Evolutionary conservation across 2,888 invertebrate genomes (phyloP).

Genomic region (Agrochola lota): DNA sequence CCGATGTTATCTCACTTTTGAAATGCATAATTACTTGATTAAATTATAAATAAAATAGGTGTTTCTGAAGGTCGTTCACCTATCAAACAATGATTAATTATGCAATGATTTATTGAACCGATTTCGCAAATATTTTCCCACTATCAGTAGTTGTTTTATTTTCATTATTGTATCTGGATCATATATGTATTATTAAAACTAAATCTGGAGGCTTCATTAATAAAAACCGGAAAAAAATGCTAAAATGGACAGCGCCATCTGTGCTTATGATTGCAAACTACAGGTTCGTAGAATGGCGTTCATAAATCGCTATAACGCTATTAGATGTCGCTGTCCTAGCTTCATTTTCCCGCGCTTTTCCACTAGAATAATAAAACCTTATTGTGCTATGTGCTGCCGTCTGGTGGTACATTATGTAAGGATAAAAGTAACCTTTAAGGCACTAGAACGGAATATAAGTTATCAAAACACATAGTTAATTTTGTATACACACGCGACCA

Average conservation of each 20-base stretch:
- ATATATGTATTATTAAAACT: too few species aligned
- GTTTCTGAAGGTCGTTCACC: conserved; percentile 26
- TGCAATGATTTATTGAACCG: neutral
- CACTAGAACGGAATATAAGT: neutral
- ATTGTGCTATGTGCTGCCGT: neutral
- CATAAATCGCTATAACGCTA: neutral
- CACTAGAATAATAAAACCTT: neutral
- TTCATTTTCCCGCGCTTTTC: conserved; percentile 22
- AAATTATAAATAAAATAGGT: conserved; percentile 12
- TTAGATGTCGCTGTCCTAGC: conserved; percentile 49
- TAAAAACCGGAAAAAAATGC: neutral
- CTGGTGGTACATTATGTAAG: neutral
- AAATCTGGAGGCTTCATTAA: too few species aligned
- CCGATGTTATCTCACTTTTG: conserved; percentile 39
- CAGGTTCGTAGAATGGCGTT: neutral
- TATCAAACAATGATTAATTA: neutral
- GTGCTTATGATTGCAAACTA: neutral
- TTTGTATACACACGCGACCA: neutral
- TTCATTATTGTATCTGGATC: neutral
- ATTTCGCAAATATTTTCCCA: neutral
- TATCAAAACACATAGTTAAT: neutral
- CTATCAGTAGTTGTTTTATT: neutral
- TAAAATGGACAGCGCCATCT: conserved; percentile 48
- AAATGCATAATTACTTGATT: conserved; percentile 34
- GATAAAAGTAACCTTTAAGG: neutral